Base-by-base conservation (phyloP, 2,797 vertebrate species). In the Channa striata region DNA sequence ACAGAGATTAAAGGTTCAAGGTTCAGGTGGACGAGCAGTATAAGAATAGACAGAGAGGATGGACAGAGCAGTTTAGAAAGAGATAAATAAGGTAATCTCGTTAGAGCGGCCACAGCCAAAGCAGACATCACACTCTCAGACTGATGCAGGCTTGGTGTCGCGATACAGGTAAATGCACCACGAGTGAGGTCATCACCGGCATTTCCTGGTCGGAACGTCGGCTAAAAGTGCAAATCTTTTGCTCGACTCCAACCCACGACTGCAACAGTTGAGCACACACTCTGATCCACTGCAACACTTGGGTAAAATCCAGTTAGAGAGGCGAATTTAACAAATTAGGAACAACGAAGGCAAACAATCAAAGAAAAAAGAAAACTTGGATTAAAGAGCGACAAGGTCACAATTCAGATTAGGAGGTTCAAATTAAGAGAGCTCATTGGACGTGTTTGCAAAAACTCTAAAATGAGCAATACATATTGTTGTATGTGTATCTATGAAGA, bases 21-120 rank as follows among this genome's bases (percentile, higher is more conserved):
- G 63, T 74, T 71, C 34, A 79, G 23, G 69, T n/a, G 21, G 68
- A 65, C 25, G 0, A 61, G 68, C 4, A 13, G 74, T 54, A 17
- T 78, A 77, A 87, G 68, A 86, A 86, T 80, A 84, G 80, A 73
- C 60, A 6, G 72, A 39, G 33, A 49, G 69, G 59, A 66, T 16
- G 43, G 30, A 49, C 59, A 17, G 65, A 49, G 44, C 56, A 47
- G 56, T 52, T 37, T 60, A 54, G 43, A 52, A 21, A 19, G 30
- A 61, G 75, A 61, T 74, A 2, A 77, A 36, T 12, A 0, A 57
- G n/a, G n/a, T 84, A 82, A 90, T 88, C 75, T 79, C 5, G 59
- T 84, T 62, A 78, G 78, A 80, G 74, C 57, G 2, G 80, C 60
- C 69, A 2, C 69, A 53, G 69, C 12, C 76, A 64, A 13, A 69